These are phyloP conservation scores for Calliopsis andreniformis DNA, from an alignment of 1,140 invertebrate species.

Conservation along the genomic window DNA sequence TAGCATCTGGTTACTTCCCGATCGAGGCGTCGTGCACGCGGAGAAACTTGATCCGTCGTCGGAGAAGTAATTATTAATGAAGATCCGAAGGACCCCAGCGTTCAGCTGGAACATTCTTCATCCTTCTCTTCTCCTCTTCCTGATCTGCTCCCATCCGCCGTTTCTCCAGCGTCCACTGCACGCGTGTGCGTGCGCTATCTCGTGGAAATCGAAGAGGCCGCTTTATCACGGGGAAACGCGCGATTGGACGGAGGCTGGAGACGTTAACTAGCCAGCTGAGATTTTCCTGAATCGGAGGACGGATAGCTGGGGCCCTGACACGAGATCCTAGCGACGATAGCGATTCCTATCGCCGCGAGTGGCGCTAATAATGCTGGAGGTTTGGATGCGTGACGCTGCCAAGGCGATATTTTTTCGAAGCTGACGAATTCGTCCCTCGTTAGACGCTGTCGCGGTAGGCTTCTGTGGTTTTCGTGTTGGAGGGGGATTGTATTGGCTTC, in stretches of 20 bases:
- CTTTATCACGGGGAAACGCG: conserved; percentile 45
- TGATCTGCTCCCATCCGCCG: conserved; percentile 8
- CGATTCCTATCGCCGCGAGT: not conserved
- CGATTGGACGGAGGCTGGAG: not conserved
- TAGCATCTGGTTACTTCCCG: not conserved
- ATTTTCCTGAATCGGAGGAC: conserved; percentile 22
- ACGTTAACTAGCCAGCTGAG: not conserved
- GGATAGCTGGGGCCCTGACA: not conserved
- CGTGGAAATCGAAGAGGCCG: conserved; percentile 47
- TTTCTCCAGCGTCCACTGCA: not conserved
- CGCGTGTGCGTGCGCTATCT: conserved; percentile 28
- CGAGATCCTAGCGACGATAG: not conserved
- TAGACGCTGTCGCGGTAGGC: not conserved
- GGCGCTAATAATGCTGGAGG: not conserved
- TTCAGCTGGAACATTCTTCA: conserved; percentile 39
- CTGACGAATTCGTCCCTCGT: conserved; percentile 23
- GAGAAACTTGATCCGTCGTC: conserved; percentile 37
- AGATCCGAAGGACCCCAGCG: conserved; percentile 40
- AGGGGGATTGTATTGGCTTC: too few species aligned
- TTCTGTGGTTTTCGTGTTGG: not conserved
- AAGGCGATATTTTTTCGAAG: not conserved
- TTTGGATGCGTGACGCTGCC: not conserved
- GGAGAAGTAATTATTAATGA: conserved; percentile 43
- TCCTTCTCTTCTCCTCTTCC: conserved; percentile 20
- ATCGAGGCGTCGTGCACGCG: conserved; percentile 15